Evolutionary conservation across 2,888 invertebrate species (phyloP), one percentile per base, ranked within the genome.

Genomic region (Resseliella maxima): DNA sequence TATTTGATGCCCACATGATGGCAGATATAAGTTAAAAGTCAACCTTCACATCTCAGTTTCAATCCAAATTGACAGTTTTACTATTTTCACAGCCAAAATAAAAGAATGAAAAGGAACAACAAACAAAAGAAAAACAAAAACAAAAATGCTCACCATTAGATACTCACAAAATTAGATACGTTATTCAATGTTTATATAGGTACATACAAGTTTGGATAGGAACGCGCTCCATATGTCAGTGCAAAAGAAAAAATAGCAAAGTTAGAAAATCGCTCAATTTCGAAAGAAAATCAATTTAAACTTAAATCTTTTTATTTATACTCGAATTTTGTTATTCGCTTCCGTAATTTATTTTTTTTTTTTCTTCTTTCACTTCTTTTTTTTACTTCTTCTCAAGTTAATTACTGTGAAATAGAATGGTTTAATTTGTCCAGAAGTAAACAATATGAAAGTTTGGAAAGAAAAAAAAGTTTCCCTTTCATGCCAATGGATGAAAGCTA

Each of bases 21-120:
- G 31, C 31, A n/a, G 72, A 72, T 31, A 72, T 72, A 72, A 72
- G 72, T 72, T 24, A 59, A 59, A 12, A 59, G 59, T 59, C 72
- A 72, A 72, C 72, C 1, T 72, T 24, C 27, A 72, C 72, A 31
- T 72, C 18, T 72, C 31, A 72, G 72, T 31, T 59, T 59, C 59
- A 72, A 72, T 72, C 31, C n/a, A 31, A 31, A 5, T 27, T 72
- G 72, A 72, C 72, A 31, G 31, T 72, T 72, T 72, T n/a, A 24
- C 59, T 59, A 59, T 59, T 59, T 59, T 24, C 59, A 27, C 3
- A 27, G 12, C 27, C 0, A 15, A 72, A 15, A 31, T 31, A 10
- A 15, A 24, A 59, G 3, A 12, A 31, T 12, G 15, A 35, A 72
- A 27, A 15, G 46, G 46, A 15, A 72, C n/a, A 35, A 35, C n/a